Base-by-base conservation (phyloP, 2,797 vertebrate genomes). In the Echeneis naucrates region DNA sequence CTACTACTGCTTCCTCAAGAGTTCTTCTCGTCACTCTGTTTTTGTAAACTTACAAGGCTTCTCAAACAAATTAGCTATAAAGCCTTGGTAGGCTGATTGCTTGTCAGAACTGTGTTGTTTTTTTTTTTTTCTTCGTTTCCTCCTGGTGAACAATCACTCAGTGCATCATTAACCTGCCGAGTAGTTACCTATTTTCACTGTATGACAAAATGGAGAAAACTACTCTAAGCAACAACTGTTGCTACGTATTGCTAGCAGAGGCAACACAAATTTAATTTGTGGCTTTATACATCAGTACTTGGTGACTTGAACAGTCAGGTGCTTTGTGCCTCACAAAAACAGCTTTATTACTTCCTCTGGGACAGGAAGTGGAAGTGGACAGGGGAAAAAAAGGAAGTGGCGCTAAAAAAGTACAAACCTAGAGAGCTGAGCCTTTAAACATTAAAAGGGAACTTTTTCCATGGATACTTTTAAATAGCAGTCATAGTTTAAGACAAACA, bases 321-420 rank as follows among this genome's bases (percentile, higher is more conserved):
- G 38, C 37, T 76, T 66, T 77, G 63, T 33, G 52, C 71, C 38
- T 68, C 62, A 78, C 53, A 80, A 59, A 82, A 81, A 73, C 73
- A 69, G 56, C 45, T 78, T 81, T 73, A 83, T 79, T 51, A 74
- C 75, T 84, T 87, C 80, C 83, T 86, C 45, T 85, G 80, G 68
- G 68, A 79, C 70, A 63, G 88, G 84, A 90, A 78, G 72, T 65
- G 52, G 59, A 81, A 19, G n/a, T 42, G 47, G 45, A 16, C 52
- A 21, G 45, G 59, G 62, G n/a, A n/a, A 80, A 45, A 24, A 65
- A 68, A 72, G 24, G 55, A 8, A 55, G 48, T 44, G 56, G 53
- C 1, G 27, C 21, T 37, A 24, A 16, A 61, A 23, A 26, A 60
- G 62, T 21, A 58, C 1, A 53, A 53, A 16, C n/a, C 9, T 35